A percentile compares a stretch with the other conserved stretches of the same genome.
These are phyloP conservation scores for Meloe dianella DNA, from an alignment of 2,888 invertebrate genomes.

Conservation along the genomic window DNA sequence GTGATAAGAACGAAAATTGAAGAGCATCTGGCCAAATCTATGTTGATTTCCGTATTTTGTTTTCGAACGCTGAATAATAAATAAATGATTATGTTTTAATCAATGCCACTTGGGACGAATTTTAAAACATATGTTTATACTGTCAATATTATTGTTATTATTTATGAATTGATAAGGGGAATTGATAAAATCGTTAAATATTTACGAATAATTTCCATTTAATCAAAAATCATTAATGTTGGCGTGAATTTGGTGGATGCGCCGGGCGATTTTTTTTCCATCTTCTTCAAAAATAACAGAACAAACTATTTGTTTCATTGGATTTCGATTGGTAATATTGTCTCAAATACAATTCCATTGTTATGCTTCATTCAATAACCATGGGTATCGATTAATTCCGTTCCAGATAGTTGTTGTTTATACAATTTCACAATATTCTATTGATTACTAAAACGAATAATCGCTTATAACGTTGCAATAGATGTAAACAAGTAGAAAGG, in stretches of 20 bases:
- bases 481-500: slow-evolving; percentile 7
- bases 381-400: neutral
- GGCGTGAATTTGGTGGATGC: slow-evolving; percentile 2
- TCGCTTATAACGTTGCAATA: neutral
- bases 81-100: neutral
- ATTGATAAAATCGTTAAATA: neutral
- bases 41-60: neutral
- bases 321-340: neutral
- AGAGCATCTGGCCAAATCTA: slow-evolving; percentile 3
- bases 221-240: neutral
- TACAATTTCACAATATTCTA: neutral
- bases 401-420: neutral
- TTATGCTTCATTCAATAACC: neutral
- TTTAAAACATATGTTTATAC: neutral
- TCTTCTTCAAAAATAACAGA: neutral
- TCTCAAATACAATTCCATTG: neutral
- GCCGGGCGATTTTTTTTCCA: neutral
- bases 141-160: neutral
- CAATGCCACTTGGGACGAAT: neutral
- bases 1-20: neutral
- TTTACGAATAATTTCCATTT: neutral
- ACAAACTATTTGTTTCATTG: neutral
- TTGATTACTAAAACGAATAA: slow-evolving; percentile 3
- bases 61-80: neutral
- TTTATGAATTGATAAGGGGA: neutral